Conservation (phyloP, 1,140 invertebrate genomes). For the Drosophila melanogaster region DNA sequence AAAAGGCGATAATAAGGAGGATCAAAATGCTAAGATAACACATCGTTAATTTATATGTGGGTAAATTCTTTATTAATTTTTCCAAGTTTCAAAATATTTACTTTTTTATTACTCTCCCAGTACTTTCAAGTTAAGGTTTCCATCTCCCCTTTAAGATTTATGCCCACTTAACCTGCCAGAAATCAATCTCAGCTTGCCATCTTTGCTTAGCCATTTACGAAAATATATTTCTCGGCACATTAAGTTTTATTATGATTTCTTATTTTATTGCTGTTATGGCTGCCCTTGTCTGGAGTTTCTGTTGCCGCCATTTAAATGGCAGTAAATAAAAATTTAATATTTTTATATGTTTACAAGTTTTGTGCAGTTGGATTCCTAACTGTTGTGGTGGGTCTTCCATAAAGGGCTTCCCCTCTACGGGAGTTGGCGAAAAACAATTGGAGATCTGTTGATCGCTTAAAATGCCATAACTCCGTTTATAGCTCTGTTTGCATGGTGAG, state of each 20-base stretch:
- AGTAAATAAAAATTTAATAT: conserved; percentile 34
- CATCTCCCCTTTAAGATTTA: conserved; percentile 2
- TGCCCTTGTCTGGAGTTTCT: conserved; percentile 73
- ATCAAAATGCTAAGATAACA: no score
- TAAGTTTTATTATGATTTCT: conserved; percentile 46
- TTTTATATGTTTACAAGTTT: conserved; percentile 40
- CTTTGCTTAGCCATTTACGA: conserved; percentile 6
- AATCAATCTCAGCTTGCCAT: conserved; percentile 7
- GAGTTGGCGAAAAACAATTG: conserved; percentile 49
- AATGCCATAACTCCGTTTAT: conserved; percentile 78
- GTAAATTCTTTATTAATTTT: no score
- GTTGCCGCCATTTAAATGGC: conserved; percentile 72
- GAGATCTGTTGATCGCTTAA: conserved; percentile 71
- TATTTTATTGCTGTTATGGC: conserved; percentile 41
- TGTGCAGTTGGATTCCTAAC: conserved; percentile 39
- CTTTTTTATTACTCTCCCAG: not conserved
- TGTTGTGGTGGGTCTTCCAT: conserved; percentile 34
- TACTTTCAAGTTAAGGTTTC: not conserved
- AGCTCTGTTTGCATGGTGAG: conserved; percentile 5
- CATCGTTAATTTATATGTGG: no score
- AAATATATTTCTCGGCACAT: conserved; percentile 43
- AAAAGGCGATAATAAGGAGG: not conserved
- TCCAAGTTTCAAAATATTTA: not conserved
- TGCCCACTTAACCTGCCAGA: conserved; percentile 20
- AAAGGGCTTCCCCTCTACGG: conserved; percentile 17